Evolutionary conservation across 2,113 vertebrate genomes (phyloP), one percentile per base, ranked within the genome.

Genomic region (Myotis davidii): DNA sequence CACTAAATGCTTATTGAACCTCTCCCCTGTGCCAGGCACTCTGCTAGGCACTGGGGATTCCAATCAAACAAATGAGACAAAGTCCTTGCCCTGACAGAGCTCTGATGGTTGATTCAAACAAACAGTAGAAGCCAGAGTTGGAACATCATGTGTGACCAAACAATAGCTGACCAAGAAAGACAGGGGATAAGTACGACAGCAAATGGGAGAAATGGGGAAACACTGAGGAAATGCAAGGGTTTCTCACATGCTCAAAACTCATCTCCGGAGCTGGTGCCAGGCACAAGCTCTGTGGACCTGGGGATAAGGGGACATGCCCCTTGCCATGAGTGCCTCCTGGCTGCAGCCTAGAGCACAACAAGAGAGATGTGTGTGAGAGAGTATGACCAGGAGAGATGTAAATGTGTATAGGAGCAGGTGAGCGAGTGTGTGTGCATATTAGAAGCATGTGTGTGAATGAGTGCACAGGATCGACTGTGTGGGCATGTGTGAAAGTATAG

Each of bases 71-170:
- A 77, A 84, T 32, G 76, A 94, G 21, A 83, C 45, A 10, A 77
- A 84, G 82, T 61, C 67, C 78, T 88, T 32, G 50, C 32, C 67
- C 78, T 84, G 88, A 50, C 21, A 69, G 61, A 25, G n/a, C 74
- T 74, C 37, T 85, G 90, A 92, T 9, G 37, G 70, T 34, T 91
- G 70, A 92, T 90, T 73, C 85, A 92, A 92, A 85, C 39, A 74
- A 95, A 91, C 21, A 48, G 81, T 2, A 76, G 70, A 87, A 61
- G 56, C 67, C 73, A 92, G 82, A 85, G 67, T 52, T 73, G 23
- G 37, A 39, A 50, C 6, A 65, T 88, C 74, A 48, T n/a, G 10
- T 83, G 82, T 34, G 65, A 90, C 48, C 76, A 73, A 88, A 79
- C 3, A 32, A 18, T 0, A 86, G 64, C 10, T 42, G 69, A 70